Evolutionary conservation across 2,797 vertebrate species (phyloP), one percentile per base, ranked within the genome.

Genomic region (Eleutherodactylus coqui): DNA sequence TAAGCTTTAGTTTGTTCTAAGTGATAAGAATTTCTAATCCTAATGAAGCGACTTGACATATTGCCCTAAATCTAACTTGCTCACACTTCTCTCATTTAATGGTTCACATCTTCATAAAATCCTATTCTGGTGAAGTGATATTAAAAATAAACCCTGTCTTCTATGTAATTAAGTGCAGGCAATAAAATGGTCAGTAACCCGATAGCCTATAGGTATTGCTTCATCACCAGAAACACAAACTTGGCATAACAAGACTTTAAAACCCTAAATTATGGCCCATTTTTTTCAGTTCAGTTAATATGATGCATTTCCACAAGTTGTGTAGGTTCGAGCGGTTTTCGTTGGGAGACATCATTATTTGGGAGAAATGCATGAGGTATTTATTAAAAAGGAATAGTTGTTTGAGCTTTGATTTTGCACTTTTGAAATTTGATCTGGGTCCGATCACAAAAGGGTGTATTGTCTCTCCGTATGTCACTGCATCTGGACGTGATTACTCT

Each of bases 401-500:
- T 83, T 87, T 85, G 88, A 90, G 89, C 91, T 94, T 92, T 90
- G 90, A 90, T 91, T 89, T 89, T 89, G 88, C 86, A 90, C 89
- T 90, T 93, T 92, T 93, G 93, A 94, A 94, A 94, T 93, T 78
- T 0, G 89, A 95, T 87, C 90, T 81, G 43, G 86, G 89, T 91
- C 89, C 88, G 13, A 85, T 86, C 82, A 83, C 87, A 91, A 88
- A 93, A 89, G 79, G 82, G 86, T 80, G 49, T 88, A 88, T 89
- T 93, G 82, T 91, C 91, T 92, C 89, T 84, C 80, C 89, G 90
- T 91, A 81, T 92, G 91, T 91, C 90, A 89, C 64, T 85, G 85
- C 90, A 91, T 92, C 91, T 95, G 94, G 92, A 91, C 77, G 90
- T 91, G 43, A 93, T 94, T 94, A 92, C 89, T 91, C 89, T 89